Conservation (phyloP, 2,113 vertebrate species). For the Marmota monax region DNA sequence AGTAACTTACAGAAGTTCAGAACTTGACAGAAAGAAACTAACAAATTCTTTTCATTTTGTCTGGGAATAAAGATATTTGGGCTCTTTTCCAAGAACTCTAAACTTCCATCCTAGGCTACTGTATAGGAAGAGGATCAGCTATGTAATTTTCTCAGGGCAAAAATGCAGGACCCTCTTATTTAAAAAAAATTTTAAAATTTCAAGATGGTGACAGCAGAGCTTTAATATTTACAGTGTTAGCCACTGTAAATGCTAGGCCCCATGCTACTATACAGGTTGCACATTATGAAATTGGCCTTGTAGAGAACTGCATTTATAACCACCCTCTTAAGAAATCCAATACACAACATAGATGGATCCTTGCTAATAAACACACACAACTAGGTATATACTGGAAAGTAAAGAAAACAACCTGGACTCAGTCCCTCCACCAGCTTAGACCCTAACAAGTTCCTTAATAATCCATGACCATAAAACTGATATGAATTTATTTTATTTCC, state of each 20-base stretch:
- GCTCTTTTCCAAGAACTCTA: background rate
- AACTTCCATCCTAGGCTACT: background rate
- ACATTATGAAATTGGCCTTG: background rate
- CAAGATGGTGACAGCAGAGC: background rate
- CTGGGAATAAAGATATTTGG: background rate
- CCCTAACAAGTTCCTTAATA: background rate
- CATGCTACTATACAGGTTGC: background rate
- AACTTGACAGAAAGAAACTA: background rate
- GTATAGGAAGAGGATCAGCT: background rate
- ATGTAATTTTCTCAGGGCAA: background rate
- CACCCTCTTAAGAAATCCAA: background rate
- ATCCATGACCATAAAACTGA: background rate
- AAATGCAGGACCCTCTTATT: background rate
- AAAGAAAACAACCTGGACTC: slow-evolving; percentile 1
- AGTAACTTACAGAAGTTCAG: slow-evolving; percentile 34
- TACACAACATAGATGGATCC: background rate
- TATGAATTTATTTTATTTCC: background rate
- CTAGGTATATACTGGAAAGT: background rate
- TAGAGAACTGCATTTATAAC: background rate
- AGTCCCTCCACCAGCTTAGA: background rate
- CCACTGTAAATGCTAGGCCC: background rate
- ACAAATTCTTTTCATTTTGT: background rate
- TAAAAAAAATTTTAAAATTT: slow-evolving; percentile 22
- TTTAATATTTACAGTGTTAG: background rate
- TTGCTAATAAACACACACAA: background rate